phyloP scores from a whole-genome alignment of 1,140 invertebrate genomes.

The Atta colombica region DNA sequence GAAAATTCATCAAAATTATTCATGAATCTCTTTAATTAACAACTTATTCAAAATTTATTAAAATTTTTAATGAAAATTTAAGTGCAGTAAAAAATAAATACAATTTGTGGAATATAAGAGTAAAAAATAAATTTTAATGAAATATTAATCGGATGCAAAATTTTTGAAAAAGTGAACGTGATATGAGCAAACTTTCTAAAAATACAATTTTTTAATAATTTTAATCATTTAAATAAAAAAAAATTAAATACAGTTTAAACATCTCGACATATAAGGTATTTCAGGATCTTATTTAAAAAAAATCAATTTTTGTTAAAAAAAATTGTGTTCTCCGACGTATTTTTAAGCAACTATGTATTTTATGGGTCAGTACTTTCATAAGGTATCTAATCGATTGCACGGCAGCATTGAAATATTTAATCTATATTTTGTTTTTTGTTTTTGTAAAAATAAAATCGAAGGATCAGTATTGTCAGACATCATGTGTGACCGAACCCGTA shows the following conservation, averaged over 20 bases:
- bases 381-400: too few relatives aligned
- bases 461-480: too few relatives aligned
- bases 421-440: too few relatives aligned
- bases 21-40: constrained; percentile 1
- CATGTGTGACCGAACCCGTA: too few relatives aligned
- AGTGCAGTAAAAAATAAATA: neutral
- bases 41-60: neutral
- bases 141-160: neutral
- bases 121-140: neutral
- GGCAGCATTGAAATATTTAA: too few relatives aligned
- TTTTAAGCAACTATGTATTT: too few relatives aligned
- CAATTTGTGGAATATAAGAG: neutral
- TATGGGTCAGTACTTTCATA: too few relatives aligned
- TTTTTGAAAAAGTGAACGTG: neutral
- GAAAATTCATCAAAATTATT: neutral
- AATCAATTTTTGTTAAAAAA: too few relatives aligned
- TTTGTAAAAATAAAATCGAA: too few relatives aligned
- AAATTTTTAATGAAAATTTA: neutral
- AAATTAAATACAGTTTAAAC: neutral
- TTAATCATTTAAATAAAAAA: neutral
- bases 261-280: neutral
- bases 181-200: neutral
- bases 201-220: neutral
- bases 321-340: too few relatives aligned
- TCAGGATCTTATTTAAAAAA: neutral